Evolutionary conservation across 2,113 vertebrate species (phyloP).

Genomic region (Otolemur garnettii): DNA sequence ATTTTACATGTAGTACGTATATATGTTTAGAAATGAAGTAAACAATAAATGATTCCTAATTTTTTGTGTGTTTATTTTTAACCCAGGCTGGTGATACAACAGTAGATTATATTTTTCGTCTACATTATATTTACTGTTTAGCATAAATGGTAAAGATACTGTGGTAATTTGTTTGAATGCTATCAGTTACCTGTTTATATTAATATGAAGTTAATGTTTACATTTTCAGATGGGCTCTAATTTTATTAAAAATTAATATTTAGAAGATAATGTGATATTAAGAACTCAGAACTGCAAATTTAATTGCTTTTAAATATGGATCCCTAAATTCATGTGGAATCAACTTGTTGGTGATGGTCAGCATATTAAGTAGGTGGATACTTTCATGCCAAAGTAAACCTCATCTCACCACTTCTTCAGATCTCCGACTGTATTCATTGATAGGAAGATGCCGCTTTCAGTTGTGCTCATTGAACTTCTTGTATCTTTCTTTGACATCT

Average conservation of each 20-base stretch:
- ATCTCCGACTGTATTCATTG: constrained; percentile 83
- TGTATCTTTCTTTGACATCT: constrained; percentile 87
- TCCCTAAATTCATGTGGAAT: constrained; percentile 82
- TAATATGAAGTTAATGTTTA: constrained; percentile 86
- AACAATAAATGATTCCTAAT: constrained; percentile 84
- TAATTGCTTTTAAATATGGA: constrained; percentile 83
- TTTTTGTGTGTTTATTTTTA: constrained; percentile 86
- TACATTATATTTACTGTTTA: constrained; percentile 79
- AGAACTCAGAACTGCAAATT: constrained; percentile 79
- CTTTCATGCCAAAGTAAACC: constrained; percentile 84
- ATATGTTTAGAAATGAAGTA: constrained; percentile 77
- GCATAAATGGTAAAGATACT: constrained; percentile 71
- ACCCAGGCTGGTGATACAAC: constrained; percentile 78
- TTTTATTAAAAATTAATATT: constrained; percentile 84
- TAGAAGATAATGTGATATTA: constrained; percentile 83
- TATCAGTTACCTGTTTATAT: constrained; percentile 86
- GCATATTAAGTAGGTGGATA: constrained; percentile 80
- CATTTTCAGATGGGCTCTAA: constrained; percentile 86
- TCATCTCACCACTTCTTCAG: constrained; percentile 83
- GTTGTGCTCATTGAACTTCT: constrained; percentile 87
- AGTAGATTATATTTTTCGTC: constrained; percentile 74
- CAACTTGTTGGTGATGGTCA: constrained; percentile 83
- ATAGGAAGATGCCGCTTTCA: constrained; percentile 81
- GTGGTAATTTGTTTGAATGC: constrained; percentile 77
- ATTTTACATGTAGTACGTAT: constrained; percentile 76